Base-by-base conservation (phyloP, 2,888 invertebrate genomes). In the Poecilus cupreus region DNA sequence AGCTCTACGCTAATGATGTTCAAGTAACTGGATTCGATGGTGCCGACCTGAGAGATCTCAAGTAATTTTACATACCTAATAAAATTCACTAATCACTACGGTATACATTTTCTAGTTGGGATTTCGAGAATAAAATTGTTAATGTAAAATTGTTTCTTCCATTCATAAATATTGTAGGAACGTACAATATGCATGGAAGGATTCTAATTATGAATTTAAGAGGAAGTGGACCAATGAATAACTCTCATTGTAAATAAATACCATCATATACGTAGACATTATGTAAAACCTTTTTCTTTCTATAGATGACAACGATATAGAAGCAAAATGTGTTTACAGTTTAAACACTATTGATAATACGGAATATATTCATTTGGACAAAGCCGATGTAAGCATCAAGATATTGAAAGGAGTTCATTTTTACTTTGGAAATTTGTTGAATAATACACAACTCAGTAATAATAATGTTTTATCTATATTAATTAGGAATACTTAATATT, bases 151-250 rank as follows among this genome's bases (percentile, higher is more conserved):
- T 80, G 22, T 57, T 18, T 72, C 11, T 39, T 16, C 80, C 80
- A 20, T 10, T 2, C n/a, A 0, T 54, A 8, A 37, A 3, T 10
- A 8, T 37, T 22, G 2, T 54, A 16, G 80, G 72, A 3, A 49
- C 37, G 4, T 80, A 80, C 54, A 72, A 72, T 72, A 54, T 80
- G 72, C 24, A 72, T 54, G 80, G 80, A 39, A 20, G 26, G 3
- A 54, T 80, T 51, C 54, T 80, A 51, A 72, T 80, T 22, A 24
- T 80, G 70, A 80, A 37, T 43, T n/a, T 80, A 10, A 72, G 54
- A 13, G 80, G 80, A 2, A 22, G 5, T 24, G 80, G 80, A 3
- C 72, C 57, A 72, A 72, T 80, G 80, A 72, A 72, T 10, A 80
- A 72, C 24, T 37, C 72, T 22, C 39, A 51, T 22, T 57, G 80